phyloP scores from a whole-genome alignment of 2,888 invertebrate species.

The Clepsis dumicolana region DNA sequence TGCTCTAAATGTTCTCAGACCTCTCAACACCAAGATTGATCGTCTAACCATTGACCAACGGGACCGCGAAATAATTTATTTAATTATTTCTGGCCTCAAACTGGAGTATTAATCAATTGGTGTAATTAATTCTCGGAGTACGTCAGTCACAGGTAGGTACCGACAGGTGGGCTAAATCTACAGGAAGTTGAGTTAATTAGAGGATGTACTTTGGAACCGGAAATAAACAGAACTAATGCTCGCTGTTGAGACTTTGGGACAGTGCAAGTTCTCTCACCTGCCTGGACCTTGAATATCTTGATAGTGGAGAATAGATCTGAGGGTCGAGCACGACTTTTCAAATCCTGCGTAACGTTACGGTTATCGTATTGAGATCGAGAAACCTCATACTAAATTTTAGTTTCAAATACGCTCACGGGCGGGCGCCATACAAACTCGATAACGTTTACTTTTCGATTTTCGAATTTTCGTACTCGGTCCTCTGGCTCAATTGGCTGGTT shows the following conservation, averaged over 20 bases:
- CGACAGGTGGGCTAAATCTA: slow-evolving; percentile 83
- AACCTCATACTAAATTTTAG: no score
- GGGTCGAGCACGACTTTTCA: no score
- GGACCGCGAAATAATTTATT: slow-evolving; percentile 65
- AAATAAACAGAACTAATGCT: slow-evolving; percentile 51
- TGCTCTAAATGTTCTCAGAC: not conserved
- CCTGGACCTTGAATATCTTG: not conserved
- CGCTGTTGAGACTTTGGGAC: not conserved
- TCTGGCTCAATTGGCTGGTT: not conserved
- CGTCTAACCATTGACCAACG: slow-evolving; percentile 27
- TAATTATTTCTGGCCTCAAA: slow-evolving; percentile 69
- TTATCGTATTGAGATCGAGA: no score
- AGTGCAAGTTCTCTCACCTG: slow-evolving; percentile 20
- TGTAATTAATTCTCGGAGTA: slow-evolving; percentile 81
- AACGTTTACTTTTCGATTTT: no score
- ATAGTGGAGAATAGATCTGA: not conserved
- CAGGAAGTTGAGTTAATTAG: slow-evolving; percentile 67
- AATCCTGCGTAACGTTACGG: no score
- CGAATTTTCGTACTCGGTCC: no score
- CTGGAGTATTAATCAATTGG: slow-evolving; percentile 78
- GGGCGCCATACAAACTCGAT: no score
- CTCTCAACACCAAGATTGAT: slow-evolving; percentile 16
- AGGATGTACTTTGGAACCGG: slow-evolving; percentile 49
- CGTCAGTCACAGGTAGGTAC: slow-evolving; percentile 77
- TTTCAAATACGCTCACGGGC: no score